phyloP scores from a whole-genome alignment of 1,140 invertebrate species.

The Pectinophora gossypiella region DNA sequence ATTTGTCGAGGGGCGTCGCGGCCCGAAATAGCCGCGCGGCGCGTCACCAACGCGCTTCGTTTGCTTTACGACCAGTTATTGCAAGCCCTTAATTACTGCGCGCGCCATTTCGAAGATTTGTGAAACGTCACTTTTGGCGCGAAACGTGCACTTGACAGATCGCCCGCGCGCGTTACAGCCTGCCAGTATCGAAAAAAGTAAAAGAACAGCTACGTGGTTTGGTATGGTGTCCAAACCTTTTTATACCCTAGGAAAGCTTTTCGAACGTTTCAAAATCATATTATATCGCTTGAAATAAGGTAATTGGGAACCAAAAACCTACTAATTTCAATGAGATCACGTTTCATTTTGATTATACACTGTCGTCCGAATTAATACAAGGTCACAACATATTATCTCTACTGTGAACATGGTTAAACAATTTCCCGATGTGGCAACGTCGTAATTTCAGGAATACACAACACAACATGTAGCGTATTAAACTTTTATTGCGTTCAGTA shows the following conservation, averaged over 20 bases:
- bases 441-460: constrained; percentile 54
- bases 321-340: too few relatives aligned
- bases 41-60: constrained; percentile 56
- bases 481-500: constrained; percentile 56
- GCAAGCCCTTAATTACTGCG: constrained; percentile 61
- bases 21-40: constrained; percentile 59
- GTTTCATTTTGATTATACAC: too few relatives aligned
- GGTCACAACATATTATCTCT: too few relatives aligned
- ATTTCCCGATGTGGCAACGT: too few relatives aligned
- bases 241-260: too few relatives aligned
- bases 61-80: constrained; percentile 62
- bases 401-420: too few relatives aligned
- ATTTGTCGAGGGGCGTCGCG: constrained; percentile 60
- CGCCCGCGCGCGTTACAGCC: constrained; percentile 27
- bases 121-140: constrained; percentile 59
- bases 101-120: constrained; percentile 63
- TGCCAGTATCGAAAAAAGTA: neutral
- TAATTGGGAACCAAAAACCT: too few relatives aligned
- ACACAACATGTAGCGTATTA: constrained; percentile 49
- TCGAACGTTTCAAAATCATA: neutral
- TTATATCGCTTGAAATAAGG: too few relatives aligned
- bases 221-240: too few relatives aligned
- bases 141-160: constrained; percentile 34
- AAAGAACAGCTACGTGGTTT: neutral
- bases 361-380: too few relatives aligned